A percentile compares a stretch with the other conserved stretches of the same genome.
Conservation (phyloP, 2,113 vertebrate genomes). For the Uria aalge region DNA sequence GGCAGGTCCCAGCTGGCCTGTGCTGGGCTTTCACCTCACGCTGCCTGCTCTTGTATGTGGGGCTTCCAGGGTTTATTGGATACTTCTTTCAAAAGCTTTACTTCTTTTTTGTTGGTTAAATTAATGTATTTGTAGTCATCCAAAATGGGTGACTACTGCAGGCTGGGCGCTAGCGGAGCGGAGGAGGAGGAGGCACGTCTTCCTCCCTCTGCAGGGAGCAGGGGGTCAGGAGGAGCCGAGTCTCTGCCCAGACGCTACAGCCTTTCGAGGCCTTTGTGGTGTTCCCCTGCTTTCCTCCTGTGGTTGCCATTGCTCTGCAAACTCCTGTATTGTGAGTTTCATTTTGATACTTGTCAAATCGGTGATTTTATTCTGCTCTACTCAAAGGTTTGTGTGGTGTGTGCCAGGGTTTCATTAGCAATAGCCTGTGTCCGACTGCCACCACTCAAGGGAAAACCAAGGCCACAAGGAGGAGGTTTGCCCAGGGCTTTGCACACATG, state of each 20-base stretch:
- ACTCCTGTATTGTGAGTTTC: background rate
- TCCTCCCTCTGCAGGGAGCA: background rate
- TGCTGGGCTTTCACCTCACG: fast-evolving
- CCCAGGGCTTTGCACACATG: background rate
- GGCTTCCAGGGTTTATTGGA: background rate
- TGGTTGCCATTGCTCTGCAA: background rate
- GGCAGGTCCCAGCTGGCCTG: background rate
- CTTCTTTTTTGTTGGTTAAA: background rate
- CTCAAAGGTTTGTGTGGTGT: background rate
- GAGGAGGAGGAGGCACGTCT: background rate
- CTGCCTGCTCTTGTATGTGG: background rate
- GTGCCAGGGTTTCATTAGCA: background rate
- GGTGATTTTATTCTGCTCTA: background rate
- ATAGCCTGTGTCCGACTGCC: background rate
- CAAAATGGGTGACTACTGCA: background rate
- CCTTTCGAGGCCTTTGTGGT: background rate
- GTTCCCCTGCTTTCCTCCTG: background rate
- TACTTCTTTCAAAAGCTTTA: background rate
- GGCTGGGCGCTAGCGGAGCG: background rate
- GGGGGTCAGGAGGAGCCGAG: background rate
- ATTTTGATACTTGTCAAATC: background rate
- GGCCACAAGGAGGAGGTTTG: background rate
- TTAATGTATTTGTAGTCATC: background rate
- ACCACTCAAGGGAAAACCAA: background rate
- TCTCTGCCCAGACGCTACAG: background rate